Evolutionary conservation across 2,113 vertebrate genomes (phyloP), one percentile per base, ranked within the genome.

Genomic region (Calyptommatus sinebrachiatus): DNA sequence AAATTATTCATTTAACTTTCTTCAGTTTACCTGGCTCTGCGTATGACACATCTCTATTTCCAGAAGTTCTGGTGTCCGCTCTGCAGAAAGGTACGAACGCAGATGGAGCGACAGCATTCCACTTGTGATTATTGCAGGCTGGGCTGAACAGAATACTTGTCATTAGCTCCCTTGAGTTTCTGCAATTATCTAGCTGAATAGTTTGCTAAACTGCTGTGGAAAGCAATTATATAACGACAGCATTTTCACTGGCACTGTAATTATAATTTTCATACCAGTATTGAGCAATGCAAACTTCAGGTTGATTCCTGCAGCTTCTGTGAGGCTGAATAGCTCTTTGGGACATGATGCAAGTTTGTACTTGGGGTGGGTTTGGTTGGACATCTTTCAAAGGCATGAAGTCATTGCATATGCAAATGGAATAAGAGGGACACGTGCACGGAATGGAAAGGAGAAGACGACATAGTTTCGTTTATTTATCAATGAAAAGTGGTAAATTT

Each of bases 141-240:
- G 76, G 76, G 81, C 63, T 72, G 48, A 53, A 18, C 24, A 57
- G 2, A 73, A 68, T 28, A n/a, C 21, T 65, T 78, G 41, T 76
- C 63, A 65, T 83, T 73, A 69, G 62, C 76, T 73, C 76, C 18
- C 48, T 67, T n/a, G 21, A 68, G 81, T 83, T 68, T 78, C 81
- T 69, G 70, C 76, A 78, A 83, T 83, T 83, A 83, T 50, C 35
- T 61, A 41, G 50, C 63, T 10, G 35, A n/a, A 48, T 68, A 61
- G 76, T 68, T 78, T 69, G 81, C 48, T 18, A n/a, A 46, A 26
- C 22, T 31, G 20, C 67, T 1, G 35, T 61, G 20, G 22, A 46
- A 73, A 73, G 81, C 76, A 83, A 83, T 83, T 83, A 83, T 73
- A 78, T 78, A 78, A 78, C 31, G 53, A 45, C n/a, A 31, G 65